These are phyloP conservation scores for Caenorhabditis plicata DNA, from an alignment of 2,888 invertebrate species.

Conservation along the genomic window DNA sequence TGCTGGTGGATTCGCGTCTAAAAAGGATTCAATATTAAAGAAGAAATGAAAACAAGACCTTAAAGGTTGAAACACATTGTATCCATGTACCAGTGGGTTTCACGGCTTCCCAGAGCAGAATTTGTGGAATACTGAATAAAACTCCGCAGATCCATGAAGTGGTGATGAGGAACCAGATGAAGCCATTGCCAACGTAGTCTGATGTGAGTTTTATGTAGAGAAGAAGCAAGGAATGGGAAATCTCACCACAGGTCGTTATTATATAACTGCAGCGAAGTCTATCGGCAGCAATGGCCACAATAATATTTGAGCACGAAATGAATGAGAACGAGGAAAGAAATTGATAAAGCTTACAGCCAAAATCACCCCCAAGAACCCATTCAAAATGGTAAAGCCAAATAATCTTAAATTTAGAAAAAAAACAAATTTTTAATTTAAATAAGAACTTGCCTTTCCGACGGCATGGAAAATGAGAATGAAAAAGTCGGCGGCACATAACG, in stretches of 20 bases:
- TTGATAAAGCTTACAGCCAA: constrained; percentile 47
- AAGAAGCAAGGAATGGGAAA: too few relatives aligned
- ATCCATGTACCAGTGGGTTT: constrained; percentile 33
- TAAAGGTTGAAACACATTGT: constrained; percentile 55
- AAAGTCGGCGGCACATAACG: constrained; percentile 55
- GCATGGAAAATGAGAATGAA: constrained; percentile 54
- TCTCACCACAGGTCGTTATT: too few relatives aligned
- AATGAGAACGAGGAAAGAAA: constrained; percentile 56
- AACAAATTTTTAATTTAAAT: not conserved
- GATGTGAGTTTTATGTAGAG: too few relatives aligned
- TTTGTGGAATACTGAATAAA: constrained; percentile 50
- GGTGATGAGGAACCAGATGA: too few relatives aligned
- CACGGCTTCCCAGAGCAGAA: constrained; percentile 51
- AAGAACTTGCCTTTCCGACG: constrained; percentile 43
- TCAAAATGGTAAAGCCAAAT: constrained; percentile 52
- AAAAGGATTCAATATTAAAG: too few relatives aligned
- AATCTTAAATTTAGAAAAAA: too few relatives aligned
- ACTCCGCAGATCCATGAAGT: constrained; percentile 52
- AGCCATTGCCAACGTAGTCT: too few relatives aligned
- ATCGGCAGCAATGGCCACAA: constrained; percentile 57
- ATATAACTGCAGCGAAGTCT: constrained; percentile 49
- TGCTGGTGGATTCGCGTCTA: not conserved
- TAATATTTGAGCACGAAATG: constrained; percentile 56
- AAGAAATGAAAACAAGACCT: too few relatives aligned
- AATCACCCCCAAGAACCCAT: constrained; percentile 52